Conservation (phyloP, 2,888 invertebrate species). For the Aquatica leii region DNA sequence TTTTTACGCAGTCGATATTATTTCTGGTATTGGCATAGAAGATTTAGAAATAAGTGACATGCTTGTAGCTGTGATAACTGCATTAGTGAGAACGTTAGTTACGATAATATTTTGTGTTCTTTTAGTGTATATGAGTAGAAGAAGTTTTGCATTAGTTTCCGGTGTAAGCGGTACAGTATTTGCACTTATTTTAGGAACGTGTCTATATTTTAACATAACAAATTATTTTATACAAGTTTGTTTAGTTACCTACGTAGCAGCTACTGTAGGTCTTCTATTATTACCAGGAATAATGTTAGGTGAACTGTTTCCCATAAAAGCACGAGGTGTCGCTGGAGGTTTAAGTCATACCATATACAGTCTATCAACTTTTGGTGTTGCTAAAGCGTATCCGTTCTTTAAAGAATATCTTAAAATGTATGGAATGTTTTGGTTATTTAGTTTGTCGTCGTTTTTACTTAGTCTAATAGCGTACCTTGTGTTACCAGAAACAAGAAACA, state of each 20-base stretch:
- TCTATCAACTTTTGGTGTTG: constrained; percentile 70
- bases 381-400: constrained; percentile 75
- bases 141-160: constrained; percentile 71
- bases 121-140: constrained; percentile 70
- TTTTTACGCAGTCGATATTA: constrained; percentile 80
- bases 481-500: constrained; percentile 78
- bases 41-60: constrained; percentile 58
- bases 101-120: constrained; percentile 73
- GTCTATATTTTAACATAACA: constrained; percentile 55
- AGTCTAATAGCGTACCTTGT: constrained; percentile 72
- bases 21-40: constrained; percentile 65
- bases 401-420: constrained; percentile 67
- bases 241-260: constrained; percentile 64
- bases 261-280: constrained; percentile 76
- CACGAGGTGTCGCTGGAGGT: constrained; percentile 77
- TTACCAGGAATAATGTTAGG: constrained; percentile 81
- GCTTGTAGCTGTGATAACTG: constrained; percentile 74
- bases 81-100: constrained; percentile 70
- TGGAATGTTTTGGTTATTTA: constrained; percentile 76
- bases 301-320: constrained; percentile 76
- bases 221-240: constrained; percentile 38
- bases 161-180: constrained; percentile 54
- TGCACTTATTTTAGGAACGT: constrained; percentile 62
- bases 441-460: constrained; percentile 68
- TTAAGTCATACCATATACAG: constrained; percentile 77